These are phyloP conservation scores for Tetranychus truncatus DNA, from an alignment of 2,888 invertebrate genomes.

Conservation along the genomic window DNA sequence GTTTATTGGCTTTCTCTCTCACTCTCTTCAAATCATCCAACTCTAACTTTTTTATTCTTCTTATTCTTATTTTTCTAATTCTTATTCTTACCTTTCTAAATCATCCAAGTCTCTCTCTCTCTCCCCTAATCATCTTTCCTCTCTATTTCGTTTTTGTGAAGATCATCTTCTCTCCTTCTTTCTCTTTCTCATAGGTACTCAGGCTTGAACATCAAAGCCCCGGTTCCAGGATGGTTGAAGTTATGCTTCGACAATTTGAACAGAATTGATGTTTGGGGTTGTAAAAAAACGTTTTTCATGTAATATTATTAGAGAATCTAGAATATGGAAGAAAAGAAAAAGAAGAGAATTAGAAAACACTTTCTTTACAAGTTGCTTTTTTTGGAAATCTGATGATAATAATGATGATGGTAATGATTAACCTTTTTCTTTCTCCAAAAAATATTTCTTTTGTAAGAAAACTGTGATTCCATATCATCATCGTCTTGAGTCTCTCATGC, in stretches of 20 bases:
- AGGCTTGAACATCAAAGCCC: conserved; percentile 3
- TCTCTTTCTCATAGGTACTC: conserved; percentile 5
- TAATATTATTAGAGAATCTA: background rate
- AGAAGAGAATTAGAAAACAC: too few relatives aligned
- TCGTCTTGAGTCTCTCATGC: background rate
- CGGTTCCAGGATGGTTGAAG: conserved; percentile 1
- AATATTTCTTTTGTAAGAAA: background rate
- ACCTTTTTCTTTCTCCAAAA: background rate
- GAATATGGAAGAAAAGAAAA: too few relatives aligned
- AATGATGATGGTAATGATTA: background rate
- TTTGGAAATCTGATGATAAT: background rate
- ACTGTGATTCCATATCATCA: background rate
- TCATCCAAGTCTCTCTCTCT: background rate
- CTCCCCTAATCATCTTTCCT: background rate
- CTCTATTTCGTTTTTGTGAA: conserved; percentile 8
- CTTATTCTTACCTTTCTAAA: background rate
- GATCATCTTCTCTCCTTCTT: background rate
- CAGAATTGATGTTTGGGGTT: background rate
- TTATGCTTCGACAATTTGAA: background rate
- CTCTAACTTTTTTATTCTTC: background rate
- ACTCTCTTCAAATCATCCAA: background rate
- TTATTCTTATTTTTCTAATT: background rate
- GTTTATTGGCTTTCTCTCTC: conserved; percentile 3
- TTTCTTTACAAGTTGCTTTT: background rate
- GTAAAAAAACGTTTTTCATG: background rate